phyloP scores from a whole-genome alignment of 1,140 invertebrate genomes.

The Bombyx mori region DNA sequence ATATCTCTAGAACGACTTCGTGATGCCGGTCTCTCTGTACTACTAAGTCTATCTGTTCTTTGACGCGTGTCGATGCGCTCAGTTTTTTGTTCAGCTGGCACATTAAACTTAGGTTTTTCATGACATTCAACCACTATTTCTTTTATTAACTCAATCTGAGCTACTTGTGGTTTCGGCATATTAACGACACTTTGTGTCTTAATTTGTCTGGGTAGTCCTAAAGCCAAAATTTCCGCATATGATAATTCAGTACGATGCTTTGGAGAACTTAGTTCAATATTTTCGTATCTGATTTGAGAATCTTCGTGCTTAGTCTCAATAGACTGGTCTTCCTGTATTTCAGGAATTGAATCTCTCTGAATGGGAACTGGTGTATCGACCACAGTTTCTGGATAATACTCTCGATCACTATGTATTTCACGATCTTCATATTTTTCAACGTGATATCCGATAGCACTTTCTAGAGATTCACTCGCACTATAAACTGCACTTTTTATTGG shows the following conservation, averaged over 20 bases:
- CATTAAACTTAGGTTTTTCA: constrained; percentile 29
- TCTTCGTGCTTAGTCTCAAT: constrained; percentile 17
- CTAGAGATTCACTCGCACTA: constrained; percentile 28
- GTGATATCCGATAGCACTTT: constrained; percentile 11
- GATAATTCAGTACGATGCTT: constrained; percentile 69
- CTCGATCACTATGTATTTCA: constrained; percentile 12
- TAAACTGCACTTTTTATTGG: constrained; percentile 18
- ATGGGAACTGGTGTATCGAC: constrained; percentile 1
- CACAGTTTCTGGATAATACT: constrained; percentile 6
- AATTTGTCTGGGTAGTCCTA: constrained; percentile 71
- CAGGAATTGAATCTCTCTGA: neutral
- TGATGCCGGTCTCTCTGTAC: constrained; percentile 25
- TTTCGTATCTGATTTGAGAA: constrained; percentile 18
- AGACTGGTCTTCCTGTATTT: neutral
- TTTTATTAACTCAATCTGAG: constrained; percentile 51
- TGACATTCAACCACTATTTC: constrained; percentile 45
- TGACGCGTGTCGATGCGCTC: constrained; percentile 28
- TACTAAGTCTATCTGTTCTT: constrained; percentile 8
- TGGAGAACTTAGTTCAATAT: constrained; percentile 28
- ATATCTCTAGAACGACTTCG: constrained; percentile 59
- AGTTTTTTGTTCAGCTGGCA: constrained; percentile 28
- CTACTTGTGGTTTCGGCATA: constrained; percentile 51
- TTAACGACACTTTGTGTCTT: constrained; percentile 32
- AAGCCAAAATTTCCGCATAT: constrained; percentile 81
- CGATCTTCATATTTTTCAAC: constrained; percentile 9